phyloP scores from a whole-genome alignment of 2,113 vertebrate genomes.

The Ascaphus truei region DNA sequence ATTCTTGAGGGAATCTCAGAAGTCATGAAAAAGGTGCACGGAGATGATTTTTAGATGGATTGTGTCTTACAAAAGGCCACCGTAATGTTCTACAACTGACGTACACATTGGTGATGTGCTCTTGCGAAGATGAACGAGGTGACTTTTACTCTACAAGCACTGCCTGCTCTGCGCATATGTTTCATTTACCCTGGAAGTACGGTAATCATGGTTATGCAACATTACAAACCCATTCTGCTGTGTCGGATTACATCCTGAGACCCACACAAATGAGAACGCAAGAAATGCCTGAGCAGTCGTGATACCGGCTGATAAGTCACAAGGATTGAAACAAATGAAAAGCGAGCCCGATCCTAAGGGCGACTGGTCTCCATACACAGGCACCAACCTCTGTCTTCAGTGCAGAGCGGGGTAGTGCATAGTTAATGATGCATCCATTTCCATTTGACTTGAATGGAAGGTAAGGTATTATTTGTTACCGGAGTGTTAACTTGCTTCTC shows the following conservation, averaged over 20 bases:
- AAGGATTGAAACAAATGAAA: background rate
- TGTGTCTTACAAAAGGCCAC: background rate
- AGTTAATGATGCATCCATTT: no score
- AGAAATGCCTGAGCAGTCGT: constrained; percentile 16
- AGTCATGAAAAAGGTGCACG: background rate
- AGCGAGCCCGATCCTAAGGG: background rate
- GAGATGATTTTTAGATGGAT: constrained; percentile 8
- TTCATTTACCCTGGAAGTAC: constrained; percentile 4
- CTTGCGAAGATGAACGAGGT: constrained; percentile 25
- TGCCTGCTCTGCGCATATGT: background rate
- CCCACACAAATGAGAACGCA: constrained; percentile 15
- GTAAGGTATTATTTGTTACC: background rate
- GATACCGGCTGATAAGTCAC: constrained; percentile 20
- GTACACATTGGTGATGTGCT: constrained; percentile 10
- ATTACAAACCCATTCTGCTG: background rate
- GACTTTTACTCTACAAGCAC: constrained; percentile 8
- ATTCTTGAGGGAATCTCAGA: background rate
- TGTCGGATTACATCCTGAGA: constrained; percentile 7
- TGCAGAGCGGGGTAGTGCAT: background rate
- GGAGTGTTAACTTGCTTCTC: background rate
- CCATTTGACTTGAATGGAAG: background rate
- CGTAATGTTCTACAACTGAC: constrained; percentile 11
- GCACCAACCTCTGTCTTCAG: background rate
- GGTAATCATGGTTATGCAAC: constrained; percentile 11
- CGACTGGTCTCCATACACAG: background rate